Evolutionary conservation across 2,113 vertebrate species (phyloP).

Genomic region (Lanius ludovicianus): DNA sequence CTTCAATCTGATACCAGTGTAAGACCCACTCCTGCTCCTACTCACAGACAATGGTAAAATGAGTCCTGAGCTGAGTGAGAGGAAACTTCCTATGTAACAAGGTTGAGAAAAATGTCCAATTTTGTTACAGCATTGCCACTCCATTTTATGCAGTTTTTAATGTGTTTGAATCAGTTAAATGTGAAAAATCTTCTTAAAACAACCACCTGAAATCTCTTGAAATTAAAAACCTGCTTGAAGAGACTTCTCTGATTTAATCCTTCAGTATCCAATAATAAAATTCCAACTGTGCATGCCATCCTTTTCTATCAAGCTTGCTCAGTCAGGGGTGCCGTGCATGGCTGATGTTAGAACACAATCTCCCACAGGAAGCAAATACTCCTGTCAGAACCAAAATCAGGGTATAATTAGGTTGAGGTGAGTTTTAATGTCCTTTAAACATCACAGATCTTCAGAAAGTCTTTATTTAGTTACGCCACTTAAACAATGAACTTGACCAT

Average conservation of each 20-base stretch:
- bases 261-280: neutral
- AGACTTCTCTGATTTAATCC: neutral
- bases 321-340: neutral
- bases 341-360: neutral
- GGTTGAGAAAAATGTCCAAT: neutral
- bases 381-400: neutral
- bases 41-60: neutral
- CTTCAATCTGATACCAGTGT: neutral
- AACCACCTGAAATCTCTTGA: neutral
- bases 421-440: neutral
- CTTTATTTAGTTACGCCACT: neutral
- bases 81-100: neutral
- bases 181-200: neutral
- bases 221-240: neutral
- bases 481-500: neutral
- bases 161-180: neutral
- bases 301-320: neutral
- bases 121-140: neutral
- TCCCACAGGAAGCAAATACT: neutral
- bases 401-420: neutral
- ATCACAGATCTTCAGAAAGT: neutral
- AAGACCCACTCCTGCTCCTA: neutral
- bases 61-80: neutral
- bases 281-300: neutral
- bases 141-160: neutral